phyloP scores from a whole-genome alignment of 2,797 vertebrate species.

The Poecilia velifera region DNA sequence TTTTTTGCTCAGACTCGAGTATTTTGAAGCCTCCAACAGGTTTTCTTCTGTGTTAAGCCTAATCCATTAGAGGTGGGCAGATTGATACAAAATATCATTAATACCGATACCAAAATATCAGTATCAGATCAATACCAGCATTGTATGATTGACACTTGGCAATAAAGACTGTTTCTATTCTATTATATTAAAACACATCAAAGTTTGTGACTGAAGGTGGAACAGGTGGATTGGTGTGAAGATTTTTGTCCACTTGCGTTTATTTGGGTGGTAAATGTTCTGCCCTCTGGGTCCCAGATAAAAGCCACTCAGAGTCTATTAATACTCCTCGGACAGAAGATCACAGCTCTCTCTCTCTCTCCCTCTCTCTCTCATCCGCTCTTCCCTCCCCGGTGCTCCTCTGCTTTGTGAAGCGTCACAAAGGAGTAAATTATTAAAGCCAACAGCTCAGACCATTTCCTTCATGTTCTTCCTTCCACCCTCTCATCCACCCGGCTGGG shows the following conservation, averaged over 20 bases:
- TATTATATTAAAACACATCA: neutral
- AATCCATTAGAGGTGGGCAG: no score
- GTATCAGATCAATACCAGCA: no score
- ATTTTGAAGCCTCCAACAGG: no score
- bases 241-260: slow-evolving; percentile 15
- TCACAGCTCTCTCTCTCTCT: slow-evolving; percentile 24
- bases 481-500: neutral
- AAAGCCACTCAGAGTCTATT: slow-evolving; percentile 77
- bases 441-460: slow-evolving; percentile 20
- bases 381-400: slow-evolving; percentile 1
- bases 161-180: no score
- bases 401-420: slow-evolving; percentile 18
- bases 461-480: slow-evolving; percentile 3
- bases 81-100: no score
- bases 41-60: no score
- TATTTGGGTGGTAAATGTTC: slow-evolving; percentile 58
- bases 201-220: neutral
- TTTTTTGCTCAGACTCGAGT: neutral
- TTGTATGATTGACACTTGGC: no score
- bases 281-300: slow-evolving; percentile 68
- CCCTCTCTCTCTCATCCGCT: slow-evolving; percentile 15
- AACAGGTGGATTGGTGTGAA: neutral
- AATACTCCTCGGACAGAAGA: slow-evolving; percentile 67
- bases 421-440: slow-evolving; percentile 48
- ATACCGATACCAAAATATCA: no score